A percentile compares a stretch with the other conserved stretches of the same genome.
phyloP scores from a whole-genome alignment of 2,888 invertebrate genomes.

The Pelosia muscerda region DNA sequence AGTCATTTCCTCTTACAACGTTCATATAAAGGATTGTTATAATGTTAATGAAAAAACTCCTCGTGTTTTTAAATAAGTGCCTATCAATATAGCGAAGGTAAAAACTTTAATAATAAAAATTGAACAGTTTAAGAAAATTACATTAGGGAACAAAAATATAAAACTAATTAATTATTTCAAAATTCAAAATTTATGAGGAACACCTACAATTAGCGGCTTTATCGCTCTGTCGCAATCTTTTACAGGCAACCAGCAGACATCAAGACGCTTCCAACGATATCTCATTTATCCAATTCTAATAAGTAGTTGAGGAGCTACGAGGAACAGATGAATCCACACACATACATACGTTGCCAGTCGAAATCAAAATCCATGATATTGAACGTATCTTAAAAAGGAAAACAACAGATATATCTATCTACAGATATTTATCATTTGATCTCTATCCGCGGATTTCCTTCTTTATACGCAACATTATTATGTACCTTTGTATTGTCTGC shows the following conservation, averaged over 20 bases:
- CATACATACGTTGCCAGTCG: too few species aligned
- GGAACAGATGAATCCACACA: too few species aligned
- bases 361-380: background rate
- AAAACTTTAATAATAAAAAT: background rate
- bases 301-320: too few species aligned
- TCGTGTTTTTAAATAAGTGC: background rate
- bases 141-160: background rate
- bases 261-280: too few species aligned
- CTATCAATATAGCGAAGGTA: background rate
- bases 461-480: constrained; percentile 15
- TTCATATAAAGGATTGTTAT: constrained; percentile 9
- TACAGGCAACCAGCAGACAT: too few species aligned
- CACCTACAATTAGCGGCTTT: too few species aligned
- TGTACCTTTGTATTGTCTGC: constrained; percentile 21
- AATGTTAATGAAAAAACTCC: background rate
- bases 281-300: too few species aligned
- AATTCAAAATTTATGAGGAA: too few species aligned
- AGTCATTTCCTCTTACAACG: constrained; percentile 39
- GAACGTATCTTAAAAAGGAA: constrained; percentile 10
- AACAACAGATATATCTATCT: constrained; percentile 21
- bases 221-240: too few species aligned
- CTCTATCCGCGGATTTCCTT: constrained; percentile 16
- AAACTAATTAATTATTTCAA: too few species aligned
- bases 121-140: background rate
- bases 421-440: constrained; percentile 14